Conservation (phyloP, 2,888 invertebrate species). For the Pterostichus niger region DNA sequence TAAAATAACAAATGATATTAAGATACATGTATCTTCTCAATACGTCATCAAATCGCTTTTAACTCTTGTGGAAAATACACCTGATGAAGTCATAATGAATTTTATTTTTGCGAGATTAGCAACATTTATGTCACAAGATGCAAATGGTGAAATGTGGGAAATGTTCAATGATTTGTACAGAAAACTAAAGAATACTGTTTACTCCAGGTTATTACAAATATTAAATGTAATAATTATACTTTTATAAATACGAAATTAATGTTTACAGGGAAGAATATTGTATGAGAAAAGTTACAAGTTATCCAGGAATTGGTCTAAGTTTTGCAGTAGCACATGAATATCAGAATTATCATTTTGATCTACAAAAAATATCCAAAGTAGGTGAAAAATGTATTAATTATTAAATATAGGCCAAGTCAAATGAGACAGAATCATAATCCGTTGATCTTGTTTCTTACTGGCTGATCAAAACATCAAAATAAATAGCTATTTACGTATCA, state of each 20-base stretch:
- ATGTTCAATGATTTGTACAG: constrained; percentile 73
- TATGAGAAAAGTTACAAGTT: constrained; percentile 74
- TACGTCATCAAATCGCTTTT: constrained; percentile 69
- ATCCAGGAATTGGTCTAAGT: constrained; percentile 72
- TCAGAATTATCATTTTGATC: constrained; percentile 73
- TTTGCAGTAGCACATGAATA: constrained; percentile 75
- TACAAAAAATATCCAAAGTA: constrained; percentile 70
- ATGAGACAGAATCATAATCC: too few species aligned
- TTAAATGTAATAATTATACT: background rate
- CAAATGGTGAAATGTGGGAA: constrained; percentile 72
- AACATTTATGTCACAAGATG: constrained; percentile 74
- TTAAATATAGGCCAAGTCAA: too few species aligned
- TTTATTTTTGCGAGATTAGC: constrained; percentile 74
- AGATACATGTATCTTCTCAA: constrained; percentile 69
- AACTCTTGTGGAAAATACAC: constrained; percentile 72
- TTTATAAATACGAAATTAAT: background rate
- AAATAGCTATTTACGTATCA: too few species aligned
- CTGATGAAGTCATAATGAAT: constrained; percentile 73
- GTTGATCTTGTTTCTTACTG: too few species aligned
- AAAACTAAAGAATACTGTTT: constrained; percentile 70
- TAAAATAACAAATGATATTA: constrained; percentile 71
- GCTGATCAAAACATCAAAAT: too few species aligned
- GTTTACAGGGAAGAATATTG: constrained; percentile 75
- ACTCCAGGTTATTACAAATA: constrained; percentile 70
- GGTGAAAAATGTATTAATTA: too few species aligned